Percentiles rank a stretch among this genome's conserved stretches.
Evolutionary conservation across 2,797 vertebrate genomes (phyloP).

Genomic region (Anabas testudineus): DNA sequence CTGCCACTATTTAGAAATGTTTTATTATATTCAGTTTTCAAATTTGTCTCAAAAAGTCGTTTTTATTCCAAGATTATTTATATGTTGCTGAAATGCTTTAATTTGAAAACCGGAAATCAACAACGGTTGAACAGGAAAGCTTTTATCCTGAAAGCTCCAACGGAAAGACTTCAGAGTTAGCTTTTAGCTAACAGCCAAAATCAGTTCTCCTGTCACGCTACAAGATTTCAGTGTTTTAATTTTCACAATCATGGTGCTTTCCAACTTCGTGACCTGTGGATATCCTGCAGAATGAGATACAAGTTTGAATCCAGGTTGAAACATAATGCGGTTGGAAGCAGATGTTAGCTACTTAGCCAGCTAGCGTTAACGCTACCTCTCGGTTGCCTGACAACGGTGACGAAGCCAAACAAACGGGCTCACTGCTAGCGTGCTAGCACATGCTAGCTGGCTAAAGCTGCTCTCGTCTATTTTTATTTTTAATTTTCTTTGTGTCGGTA

Average conservation of each 20-base stretch:
- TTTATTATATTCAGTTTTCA: no score
- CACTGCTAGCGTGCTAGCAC: slow-evolving; percentile 5
- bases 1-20: no score
- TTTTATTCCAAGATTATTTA: no score
- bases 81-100: not conserved
- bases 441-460: not conserved
- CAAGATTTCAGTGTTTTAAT: not conserved
- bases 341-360: slow-evolving; percentile 13
- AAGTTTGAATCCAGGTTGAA: not conserved
- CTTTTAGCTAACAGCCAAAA: not conserved
- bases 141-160: slow-evolving; percentile 1
- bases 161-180: fast-evolving
- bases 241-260: fast-evolving
- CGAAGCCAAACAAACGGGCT: slow-evolving; percentile 40
- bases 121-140: not conserved
- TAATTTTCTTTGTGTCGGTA: fast-evolving
- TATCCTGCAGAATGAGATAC: fast-evolving
- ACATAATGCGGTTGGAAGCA: not conserved
- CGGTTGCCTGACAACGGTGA: slow-evolving; percentile 69
- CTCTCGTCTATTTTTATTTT: fast-evolving
- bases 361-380: slow-evolving; percentile 37
- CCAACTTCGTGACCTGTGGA: fast-evolving
- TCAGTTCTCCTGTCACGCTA: not conserved
- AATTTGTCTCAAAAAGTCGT: no score
- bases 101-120: slow-evolving; percentile 5